phyloP scores from a whole-genome alignment of 2,797 vertebrate genomes.

The Syngnathus acus region DNA sequence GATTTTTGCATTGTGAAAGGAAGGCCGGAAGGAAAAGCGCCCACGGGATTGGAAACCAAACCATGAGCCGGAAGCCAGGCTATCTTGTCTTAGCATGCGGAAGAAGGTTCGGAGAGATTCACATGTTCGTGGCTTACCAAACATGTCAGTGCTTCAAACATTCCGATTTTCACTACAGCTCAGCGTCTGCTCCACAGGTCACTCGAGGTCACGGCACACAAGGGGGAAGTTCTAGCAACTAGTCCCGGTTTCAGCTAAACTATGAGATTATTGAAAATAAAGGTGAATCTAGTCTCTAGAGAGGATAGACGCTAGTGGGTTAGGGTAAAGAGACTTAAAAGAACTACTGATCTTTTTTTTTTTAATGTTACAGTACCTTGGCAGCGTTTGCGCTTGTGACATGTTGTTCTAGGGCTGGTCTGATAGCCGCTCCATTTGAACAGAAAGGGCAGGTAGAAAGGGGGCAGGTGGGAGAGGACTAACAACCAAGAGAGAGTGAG shows the following conservation, averaged over 20 bases:
- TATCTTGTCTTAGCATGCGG: slow-evolving; percentile 11
- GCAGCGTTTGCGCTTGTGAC: slow-evolving; percentile 94
- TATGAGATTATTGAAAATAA: slow-evolving; percentile 38
- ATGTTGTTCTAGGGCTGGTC: slow-evolving; percentile 87
- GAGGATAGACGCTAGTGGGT: slow-evolving; percentile 40
- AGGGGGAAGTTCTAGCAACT: slow-evolving; percentile 46
- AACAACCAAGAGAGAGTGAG: slow-evolving; percentile 93
- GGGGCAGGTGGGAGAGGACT: slow-evolving; percentile 95
- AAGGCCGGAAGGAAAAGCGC: slow-evolving; percentile 1
- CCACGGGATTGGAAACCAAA: slow-evolving; percentile 23
- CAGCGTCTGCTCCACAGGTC: not conserved
- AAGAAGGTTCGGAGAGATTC: not conserved
- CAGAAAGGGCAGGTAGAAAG: slow-evolving; percentile 98
- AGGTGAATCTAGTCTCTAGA: slow-evolving; percentile 50
- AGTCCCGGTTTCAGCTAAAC: slow-evolving; percentile 50
- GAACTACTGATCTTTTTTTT: slow-evolving; percentile 12
- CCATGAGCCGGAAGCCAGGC: not conserved
- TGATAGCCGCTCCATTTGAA: slow-evolving; percentile 99
- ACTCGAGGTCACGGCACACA: slow-evolving; percentile 35
- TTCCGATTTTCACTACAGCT: no score
- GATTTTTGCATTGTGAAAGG: slow-evolving; percentile 19
- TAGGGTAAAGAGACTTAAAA: slow-evolving; percentile 42
- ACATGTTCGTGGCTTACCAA: no score
- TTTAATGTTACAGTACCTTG: slow-evolving; percentile 88
- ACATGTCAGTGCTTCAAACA: no score